Conservation (phyloP, 2,113 vertebrate genomes). For the Hippopotamus amphibius region DNA sequence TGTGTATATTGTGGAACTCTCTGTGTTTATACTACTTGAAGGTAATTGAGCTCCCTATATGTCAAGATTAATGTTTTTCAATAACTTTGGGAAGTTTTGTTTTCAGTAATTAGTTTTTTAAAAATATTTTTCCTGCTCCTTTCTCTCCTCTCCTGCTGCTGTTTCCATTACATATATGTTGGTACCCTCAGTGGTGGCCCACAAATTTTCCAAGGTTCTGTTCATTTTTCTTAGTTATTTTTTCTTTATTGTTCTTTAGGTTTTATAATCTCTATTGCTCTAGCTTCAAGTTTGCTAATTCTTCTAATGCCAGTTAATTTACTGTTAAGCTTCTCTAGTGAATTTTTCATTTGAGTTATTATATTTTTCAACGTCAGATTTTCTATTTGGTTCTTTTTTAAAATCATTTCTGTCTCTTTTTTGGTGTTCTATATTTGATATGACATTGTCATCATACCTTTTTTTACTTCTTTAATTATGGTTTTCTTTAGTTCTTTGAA, state of each 20-base stretch:
- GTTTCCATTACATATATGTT: not conserved
- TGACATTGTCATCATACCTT: not conserved
- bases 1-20: not conserved
- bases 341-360: not conserved
- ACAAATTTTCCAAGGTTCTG: too few species aligned
- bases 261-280: too few species aligned
- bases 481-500: not conserved
- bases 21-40: not conserved
- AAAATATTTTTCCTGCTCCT: not conserved
- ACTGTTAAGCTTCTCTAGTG: not conserved
- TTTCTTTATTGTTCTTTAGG: not conserved
- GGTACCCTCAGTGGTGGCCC: not conserved
- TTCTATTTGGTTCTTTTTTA: not conserved
- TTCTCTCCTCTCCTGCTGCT: not conserved
- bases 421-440: not conserved
- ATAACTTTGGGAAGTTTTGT: not conserved
- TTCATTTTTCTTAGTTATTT: not conserved
- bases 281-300: not conserved
- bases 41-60: not conserved
- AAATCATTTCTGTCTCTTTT: not conserved
- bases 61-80: not conserved
- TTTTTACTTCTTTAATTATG: not conserved
- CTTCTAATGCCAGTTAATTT: not conserved
- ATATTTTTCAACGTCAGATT: not conserved
- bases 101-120: not conserved